Evolutionary conservation across 1,140 invertebrate species (phyloP).

Genomic region (Drosophila ananassae): DNA sequence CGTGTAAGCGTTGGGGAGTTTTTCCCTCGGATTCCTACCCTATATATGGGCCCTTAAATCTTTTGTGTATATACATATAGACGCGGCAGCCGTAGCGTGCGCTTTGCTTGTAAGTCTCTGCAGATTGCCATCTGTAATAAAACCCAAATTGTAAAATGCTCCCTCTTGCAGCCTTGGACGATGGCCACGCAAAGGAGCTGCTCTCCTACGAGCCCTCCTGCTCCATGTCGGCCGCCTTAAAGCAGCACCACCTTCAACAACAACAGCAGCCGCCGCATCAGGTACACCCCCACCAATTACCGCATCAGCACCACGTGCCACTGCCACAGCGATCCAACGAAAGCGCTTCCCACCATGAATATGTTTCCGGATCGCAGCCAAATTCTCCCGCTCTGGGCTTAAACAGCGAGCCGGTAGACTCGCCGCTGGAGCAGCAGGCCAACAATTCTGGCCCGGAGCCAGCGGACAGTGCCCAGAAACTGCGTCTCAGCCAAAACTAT

Average conservation of each 20-base stretch:
- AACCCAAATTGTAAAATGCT: constrained; percentile 78
- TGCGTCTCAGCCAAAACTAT: constrained; percentile 57
- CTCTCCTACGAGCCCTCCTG: constrained; percentile 76
- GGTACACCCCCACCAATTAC: constrained; percentile 15
- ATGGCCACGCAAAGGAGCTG: constrained; percentile 69
- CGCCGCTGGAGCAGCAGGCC: constrained; percentile 62
- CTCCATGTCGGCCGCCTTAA: constrained; percentile 60
- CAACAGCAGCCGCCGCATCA: constrained; percentile 20
- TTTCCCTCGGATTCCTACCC: constrained; percentile 5
- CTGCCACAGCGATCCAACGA: constrained; percentile 72
- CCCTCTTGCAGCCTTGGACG: constrained; percentile 73
- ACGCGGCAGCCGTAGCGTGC: constrained; percentile 54
- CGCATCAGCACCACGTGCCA: constrained; percentile 44
- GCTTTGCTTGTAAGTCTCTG: constrained; percentile 79
- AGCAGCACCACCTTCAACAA: constrained; percentile 57
- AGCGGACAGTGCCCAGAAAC: constrained; percentile 56
- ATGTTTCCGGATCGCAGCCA: constrained; percentile 59
- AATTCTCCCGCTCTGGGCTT: constrained; percentile 58
- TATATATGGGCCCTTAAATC: constrained; percentile 21
- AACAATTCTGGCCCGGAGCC: constrained; percentile 67
- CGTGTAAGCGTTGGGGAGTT: constrained; percentile 56
- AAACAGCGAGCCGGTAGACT: constrained; percentile 59
- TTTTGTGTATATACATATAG: constrained; percentile 71
- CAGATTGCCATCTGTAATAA: constrained; percentile 75
- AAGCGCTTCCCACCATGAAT: constrained; percentile 63